These are phyloP conservation scores for Eupithecia exiguata DNA, from an alignment of 2,888 invertebrate genomes.

Conservation along the genomic window DNA sequence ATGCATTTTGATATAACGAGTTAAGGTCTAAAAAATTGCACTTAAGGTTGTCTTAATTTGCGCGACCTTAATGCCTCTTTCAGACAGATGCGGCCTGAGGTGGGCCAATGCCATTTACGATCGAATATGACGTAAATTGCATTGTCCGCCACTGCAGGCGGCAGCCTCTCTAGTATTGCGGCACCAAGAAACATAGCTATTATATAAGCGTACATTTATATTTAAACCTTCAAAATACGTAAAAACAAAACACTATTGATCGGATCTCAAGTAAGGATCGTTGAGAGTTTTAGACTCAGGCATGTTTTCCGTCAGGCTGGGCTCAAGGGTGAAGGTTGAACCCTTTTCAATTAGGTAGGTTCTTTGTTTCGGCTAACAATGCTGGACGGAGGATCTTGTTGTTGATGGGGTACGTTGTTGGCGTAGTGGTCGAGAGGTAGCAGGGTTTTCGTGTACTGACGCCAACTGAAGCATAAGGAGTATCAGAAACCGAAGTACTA, in stretches of 20 bases:
- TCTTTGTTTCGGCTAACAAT: slow-evolving; percentile 11
- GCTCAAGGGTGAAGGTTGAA: slow-evolving; percentile 1
- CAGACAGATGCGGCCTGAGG: too few species aligned
- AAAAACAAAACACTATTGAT: neutral
- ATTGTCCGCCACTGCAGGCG: too few species aligned
- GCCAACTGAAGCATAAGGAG: too few species aligned
- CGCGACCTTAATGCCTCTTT: too few species aligned
- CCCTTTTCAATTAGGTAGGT: slow-evolving; percentile 2
- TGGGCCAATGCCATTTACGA: too few species aligned
- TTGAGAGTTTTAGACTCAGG: slow-evolving; percentile 8
- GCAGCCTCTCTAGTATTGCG: too few species aligned
- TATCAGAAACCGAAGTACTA: neutral
- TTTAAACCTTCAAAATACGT: neutral
- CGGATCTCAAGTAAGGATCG: neutral
- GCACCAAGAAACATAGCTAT: too few species aligned
- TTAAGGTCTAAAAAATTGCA: too few species aligned
- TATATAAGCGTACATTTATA: too few species aligned
- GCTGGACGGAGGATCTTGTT: neutral
- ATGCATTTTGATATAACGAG: too few species aligned
- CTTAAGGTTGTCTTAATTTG: too few species aligned
- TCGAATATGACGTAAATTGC: too few species aligned
- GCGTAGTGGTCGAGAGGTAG: neutral
- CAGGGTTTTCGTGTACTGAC: neutral
- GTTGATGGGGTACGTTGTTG: neutral
- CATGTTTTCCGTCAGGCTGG: neutral